These are phyloP conservation scores for Xiphias gladius DNA, from an alignment of 2,113 vertebrate genomes.

Conservation along the genomic window DNA sequence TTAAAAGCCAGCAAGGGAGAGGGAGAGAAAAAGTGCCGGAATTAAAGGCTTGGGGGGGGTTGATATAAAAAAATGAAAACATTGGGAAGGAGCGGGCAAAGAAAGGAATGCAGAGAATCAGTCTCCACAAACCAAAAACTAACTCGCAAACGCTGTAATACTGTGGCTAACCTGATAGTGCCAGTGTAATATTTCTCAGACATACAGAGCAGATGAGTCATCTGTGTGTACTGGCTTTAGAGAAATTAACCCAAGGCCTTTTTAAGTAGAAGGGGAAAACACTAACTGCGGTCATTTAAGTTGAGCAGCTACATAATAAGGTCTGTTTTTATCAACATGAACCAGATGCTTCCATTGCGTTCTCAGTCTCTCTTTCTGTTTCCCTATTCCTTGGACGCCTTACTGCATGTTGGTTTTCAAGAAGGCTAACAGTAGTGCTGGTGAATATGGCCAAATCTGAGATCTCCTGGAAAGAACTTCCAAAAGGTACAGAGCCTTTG, in stretches of 20 bases:
- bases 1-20: neutral
- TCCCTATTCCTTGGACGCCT: neutral
- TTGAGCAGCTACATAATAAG: constrained; percentile 33
- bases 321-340: constrained; percentile 27
- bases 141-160: constrained; percentile 9
- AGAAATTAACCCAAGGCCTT: constrained; percentile 19
- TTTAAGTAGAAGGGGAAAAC: neutral
- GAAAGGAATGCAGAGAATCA: constrained; percentile 45
- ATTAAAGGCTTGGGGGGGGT: neutral
- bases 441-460: neutral
- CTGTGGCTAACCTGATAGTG: constrained; percentile 48
- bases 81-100: constrained; percentile 4
- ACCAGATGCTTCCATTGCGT: constrained; percentile 30
- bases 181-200: constrained; percentile 63
- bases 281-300: neutral
- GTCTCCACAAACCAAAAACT: constrained; percentile 23
- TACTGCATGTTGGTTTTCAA: neutral
- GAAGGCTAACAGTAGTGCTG: neutral
- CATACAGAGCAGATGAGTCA: constrained; percentile 60
- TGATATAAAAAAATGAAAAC: neutral
- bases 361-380: neutral
- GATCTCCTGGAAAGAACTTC: neutral
- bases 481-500: neutral
- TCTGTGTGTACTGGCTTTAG: constrained; percentile 7
- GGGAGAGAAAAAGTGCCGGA: too few relatives aligned